Evolutionary conservation across 2,888 invertebrate species (phyloP).

Genomic region (Pantelozetes paolii): DNA sequence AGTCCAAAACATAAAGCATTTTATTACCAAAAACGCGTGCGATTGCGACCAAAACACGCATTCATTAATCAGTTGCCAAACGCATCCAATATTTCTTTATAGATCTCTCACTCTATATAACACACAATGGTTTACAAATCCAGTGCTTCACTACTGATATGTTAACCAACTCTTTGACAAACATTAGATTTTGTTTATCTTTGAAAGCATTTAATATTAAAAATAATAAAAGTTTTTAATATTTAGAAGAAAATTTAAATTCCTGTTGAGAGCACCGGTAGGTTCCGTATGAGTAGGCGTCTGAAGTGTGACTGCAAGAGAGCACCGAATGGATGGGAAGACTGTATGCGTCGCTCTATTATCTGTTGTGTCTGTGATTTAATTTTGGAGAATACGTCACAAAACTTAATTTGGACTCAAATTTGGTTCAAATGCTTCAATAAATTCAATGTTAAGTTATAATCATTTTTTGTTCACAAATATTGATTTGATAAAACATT

Average conservation of each 20-base stretch:
- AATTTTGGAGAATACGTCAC: constrained; percentile 30
- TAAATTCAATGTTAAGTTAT: constrained; percentile 27
- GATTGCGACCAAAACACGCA: constrained; percentile 14
- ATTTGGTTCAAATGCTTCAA: not conserved
- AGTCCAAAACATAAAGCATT: constrained; percentile 7
- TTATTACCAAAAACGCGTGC: constrained; percentile 26
- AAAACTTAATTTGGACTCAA: constrained; percentile 3
- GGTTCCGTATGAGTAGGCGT: not conserved
- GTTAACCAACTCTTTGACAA: not conserved
- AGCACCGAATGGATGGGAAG: constrained; percentile 18
- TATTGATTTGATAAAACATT: too few relatives aligned
- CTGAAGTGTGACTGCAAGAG: constrained; percentile 33
- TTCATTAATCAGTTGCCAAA: constrained; percentile 1
- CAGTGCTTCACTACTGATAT: not conserved
- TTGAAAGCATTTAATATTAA: not conserved
- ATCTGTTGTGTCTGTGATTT: constrained; percentile 15
- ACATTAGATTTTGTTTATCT: too few relatives aligned
- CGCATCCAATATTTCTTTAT: not conserved
- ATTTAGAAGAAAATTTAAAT: too few relatives aligned
- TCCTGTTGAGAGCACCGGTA: not conserved
- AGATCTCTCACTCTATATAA: not conserved
- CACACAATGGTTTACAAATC: not conserved
- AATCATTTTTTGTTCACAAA: too few relatives aligned
- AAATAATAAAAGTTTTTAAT: not conserved
- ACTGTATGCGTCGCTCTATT: constrained; percentile 29